A percentile compares a stretch with the other conserved stretches of the same genome.
Evolutionary conservation across 2,797 vertebrate species (phyloP).

Genomic region (Brachyrhaphis roseni): DNA sequence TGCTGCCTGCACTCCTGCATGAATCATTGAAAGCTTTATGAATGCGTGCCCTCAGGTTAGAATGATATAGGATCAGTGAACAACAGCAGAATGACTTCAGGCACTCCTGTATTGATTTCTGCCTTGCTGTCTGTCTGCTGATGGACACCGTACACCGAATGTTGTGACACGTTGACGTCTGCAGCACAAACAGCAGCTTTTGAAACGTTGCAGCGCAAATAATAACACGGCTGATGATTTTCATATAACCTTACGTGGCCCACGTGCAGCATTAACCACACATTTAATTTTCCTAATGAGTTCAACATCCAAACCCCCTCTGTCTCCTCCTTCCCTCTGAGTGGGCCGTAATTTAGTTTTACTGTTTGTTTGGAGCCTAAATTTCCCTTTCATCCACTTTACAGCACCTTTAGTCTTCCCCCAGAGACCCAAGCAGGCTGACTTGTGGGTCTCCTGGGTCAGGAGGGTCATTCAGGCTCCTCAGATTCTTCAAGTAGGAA

Average conservation of each 20-base stretch:
- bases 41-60: conserved; percentile 39
- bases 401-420: neutral
- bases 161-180: conserved; percentile 1
- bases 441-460: neutral
- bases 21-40: conserved; percentile 35
- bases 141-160: conserved; percentile 15
- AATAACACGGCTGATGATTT: neutral
- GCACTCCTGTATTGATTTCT: conserved; percentile 50
- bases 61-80: conserved; percentile 49
- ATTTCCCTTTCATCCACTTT: conserved; percentile 61
- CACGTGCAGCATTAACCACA: neutral
- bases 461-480: neutral
- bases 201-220: neutral
- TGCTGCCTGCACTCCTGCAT: conserved; percentile 2
- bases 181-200: neutral
- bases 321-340: conserved; percentile 35
- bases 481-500: neutral
- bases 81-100: conserved; percentile 45
- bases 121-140: conserved; percentile 30
- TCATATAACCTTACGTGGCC: neutral
- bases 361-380: conserved; percentile 40
- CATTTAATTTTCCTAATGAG: conserved; percentile 59
- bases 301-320: conserved; percentile 7
- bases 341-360: conserved; percentile 64
- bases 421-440: neutral